Evolutionary conservation across 2,888 invertebrate genomes (phyloP).

Genomic region (Lasioglossum marginatum): DNA sequence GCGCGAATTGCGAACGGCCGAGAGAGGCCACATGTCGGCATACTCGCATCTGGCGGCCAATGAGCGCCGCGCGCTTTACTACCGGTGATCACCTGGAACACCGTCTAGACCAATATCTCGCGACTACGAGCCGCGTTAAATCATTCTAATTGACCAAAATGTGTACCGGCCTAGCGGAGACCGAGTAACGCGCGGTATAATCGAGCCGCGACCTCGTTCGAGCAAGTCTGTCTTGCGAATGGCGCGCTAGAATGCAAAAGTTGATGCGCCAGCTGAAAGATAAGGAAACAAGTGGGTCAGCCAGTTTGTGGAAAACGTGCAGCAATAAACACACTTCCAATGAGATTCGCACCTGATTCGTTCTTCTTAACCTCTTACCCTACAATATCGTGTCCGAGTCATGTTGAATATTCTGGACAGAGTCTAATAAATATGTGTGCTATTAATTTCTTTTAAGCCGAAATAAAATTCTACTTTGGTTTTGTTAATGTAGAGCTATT

Average conservation of each 20-base stretch:
- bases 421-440: too few relatives aligned
- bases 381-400: too few relatives aligned
- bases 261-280: neutral
- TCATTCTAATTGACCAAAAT: neutral
- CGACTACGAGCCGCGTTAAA: neutral
- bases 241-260: neutral
- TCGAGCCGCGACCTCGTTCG: neutral
- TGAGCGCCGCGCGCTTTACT: neutral
- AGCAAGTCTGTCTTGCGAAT: neutral
- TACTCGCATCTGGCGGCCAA: constrained; percentile 43
- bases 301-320: neutral
- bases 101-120: constrained; percentile 9
- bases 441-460: too few relatives aligned
- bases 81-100: constrained; percentile 19
- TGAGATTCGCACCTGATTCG: neutral
- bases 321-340: neutral
- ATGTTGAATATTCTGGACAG: too few relatives aligned
- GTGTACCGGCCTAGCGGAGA: neutral
- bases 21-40: constrained; percentile 41
- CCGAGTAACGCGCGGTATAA: neutral
- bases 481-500: too few relatives aligned
- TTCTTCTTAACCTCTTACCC: too few relatives aligned
- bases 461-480: too few relatives aligned
- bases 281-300: neutral
- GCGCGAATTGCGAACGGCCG: constrained; percentile 41